Conservation (phyloP, 2,113 vertebrate species). For the Progne subis region DNA sequence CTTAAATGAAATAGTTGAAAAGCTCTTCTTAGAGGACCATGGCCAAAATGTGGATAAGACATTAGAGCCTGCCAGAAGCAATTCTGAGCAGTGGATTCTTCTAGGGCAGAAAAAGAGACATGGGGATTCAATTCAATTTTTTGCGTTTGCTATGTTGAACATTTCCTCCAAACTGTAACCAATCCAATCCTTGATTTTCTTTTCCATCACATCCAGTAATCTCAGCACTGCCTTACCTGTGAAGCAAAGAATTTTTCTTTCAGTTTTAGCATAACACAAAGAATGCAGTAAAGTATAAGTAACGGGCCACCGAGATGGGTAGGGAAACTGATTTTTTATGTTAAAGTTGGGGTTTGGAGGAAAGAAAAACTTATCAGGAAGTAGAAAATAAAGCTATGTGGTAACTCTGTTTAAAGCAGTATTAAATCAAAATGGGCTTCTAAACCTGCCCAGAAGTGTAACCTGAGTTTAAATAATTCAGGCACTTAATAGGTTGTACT, state of each 20-base stretch:
- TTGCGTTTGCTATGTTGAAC: not conserved
- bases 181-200: not conserved
- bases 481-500: slow-evolving; percentile 64
- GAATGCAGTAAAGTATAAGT: not conserved
- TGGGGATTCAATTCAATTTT: not conserved
- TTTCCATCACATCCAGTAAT: not conserved
- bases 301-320: not conserved
- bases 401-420: not conserved
- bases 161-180: not conserved
- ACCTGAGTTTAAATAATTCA: slow-evolving; percentile 58
- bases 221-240: not conserved
- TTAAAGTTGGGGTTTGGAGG: not conserved
- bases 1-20: not conserved
- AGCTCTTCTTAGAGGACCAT: not conserved
- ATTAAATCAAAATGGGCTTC: slow-evolving; percentile 42
- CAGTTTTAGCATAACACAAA: not conserved
- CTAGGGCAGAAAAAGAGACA: not conserved
- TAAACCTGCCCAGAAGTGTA: slow-evolving; percentile 23
- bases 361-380: not conserved
- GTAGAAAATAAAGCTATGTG: not conserved
- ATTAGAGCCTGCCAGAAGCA: not conserved
- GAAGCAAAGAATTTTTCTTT: not conserved
- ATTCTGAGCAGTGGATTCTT: not conserved
- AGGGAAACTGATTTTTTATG: not conserved
- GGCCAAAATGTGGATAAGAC: not conserved